Evolutionary conservation across 2,797 vertebrate genomes (phyloP).

Genomic region (Gorsachius magnificus): DNA sequence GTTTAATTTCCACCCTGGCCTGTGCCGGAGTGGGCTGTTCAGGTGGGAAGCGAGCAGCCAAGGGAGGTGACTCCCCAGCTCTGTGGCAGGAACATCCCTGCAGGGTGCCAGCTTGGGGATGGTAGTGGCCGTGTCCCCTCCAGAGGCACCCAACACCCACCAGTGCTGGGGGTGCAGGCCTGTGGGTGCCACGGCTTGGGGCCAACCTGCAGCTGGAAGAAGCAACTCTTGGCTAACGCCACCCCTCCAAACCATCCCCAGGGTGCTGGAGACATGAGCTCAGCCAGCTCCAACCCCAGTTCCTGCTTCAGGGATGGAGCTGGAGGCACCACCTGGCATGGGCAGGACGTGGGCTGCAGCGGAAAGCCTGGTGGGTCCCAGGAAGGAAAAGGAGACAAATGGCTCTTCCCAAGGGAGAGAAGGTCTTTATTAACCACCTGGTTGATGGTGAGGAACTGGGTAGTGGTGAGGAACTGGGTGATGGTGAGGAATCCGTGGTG

Average conservation of each 20-base stretch:
- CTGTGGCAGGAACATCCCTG: not conserved
- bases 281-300: not conserved
- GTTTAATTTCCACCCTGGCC: not conserved
- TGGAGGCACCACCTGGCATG: not conserved
- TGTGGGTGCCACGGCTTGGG: not conserved
- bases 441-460: not conserved
- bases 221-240: not conserved
- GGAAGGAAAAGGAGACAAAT: not conserved
- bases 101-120: not conserved
- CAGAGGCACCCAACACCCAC: not conserved
- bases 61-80: not conserved
- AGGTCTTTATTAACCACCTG: not conserved
- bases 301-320: not conserved
- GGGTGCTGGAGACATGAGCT: fast-evolving
- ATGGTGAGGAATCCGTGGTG: not conserved
- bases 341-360: fast-evolving
- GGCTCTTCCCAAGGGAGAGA: not conserved
- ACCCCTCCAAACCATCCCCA: not conserved
- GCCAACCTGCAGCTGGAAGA: not conserved
- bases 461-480: not conserved
- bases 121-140: fast-evolving
- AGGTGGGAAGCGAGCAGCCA: not conserved
- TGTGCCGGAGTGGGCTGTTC: not conserved
- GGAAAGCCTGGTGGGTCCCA: not conserved
- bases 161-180: fast-evolving